A percentile compares a stretch with the other conserved stretches of the same genome.
Evolutionary conservation across 2,888 invertebrate genomes (phyloP).

Genomic region (Trichacis sp.): DNA sequence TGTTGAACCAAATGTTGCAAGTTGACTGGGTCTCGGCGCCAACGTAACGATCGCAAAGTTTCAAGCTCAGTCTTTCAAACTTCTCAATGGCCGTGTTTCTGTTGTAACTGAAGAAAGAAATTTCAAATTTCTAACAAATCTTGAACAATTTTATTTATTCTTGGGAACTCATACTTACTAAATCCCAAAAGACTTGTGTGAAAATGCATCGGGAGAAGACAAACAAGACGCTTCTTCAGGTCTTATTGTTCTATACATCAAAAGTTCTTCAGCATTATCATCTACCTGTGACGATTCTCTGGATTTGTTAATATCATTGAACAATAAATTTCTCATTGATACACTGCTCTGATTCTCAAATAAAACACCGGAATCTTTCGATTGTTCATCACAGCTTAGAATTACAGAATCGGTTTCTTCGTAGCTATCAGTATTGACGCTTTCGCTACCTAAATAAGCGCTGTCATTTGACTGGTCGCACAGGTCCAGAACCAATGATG

Average conservation of each 20-base stretch:
- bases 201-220: slow-evolving; percentile 75
- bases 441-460: slow-evolving; percentile 30
- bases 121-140: slow-evolving; percentile 1
- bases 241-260: slow-evolving; percentile 57
- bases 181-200: slow-evolving; percentile 78
- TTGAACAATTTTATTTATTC: background rate
- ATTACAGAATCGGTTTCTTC: slow-evolving; percentile 5
- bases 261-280: slow-evolving; percentile 41
- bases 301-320: slow-evolving; percentile 25
- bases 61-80: slow-evolving; percentile 76
- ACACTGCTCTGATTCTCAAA: slow-evolving; percentile 33
- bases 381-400: slow-evolving; percentile 22
- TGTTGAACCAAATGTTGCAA: slow-evolving; percentile 73
- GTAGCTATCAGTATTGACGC: slow-evolving; percentile 8
- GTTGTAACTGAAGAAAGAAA: slow-evolving; percentile 76
- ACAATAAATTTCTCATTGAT: slow-evolving; percentile 29
- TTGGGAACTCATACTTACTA: slow-evolving; percentile 73
- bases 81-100: slow-evolving; percentile 78
- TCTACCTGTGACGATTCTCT: slow-evolving; percentile 21
- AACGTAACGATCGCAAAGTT: slow-evolving; percentile 79
- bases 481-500: slow-evolving; percentile 57
- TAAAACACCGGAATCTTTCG: slow-evolving; percentile 24
- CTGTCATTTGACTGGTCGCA: slow-evolving; percentile 53
- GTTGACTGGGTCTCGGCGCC: slow-evolving; percentile 82
- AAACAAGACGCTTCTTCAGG: slow-evolving; percentile 66